Percentiles rank a stretch among this genome's conserved stretches.
Evolutionary conservation across 2,888 invertebrate species (phyloP).

Genomic region (Encarsia formosa): DNA sequence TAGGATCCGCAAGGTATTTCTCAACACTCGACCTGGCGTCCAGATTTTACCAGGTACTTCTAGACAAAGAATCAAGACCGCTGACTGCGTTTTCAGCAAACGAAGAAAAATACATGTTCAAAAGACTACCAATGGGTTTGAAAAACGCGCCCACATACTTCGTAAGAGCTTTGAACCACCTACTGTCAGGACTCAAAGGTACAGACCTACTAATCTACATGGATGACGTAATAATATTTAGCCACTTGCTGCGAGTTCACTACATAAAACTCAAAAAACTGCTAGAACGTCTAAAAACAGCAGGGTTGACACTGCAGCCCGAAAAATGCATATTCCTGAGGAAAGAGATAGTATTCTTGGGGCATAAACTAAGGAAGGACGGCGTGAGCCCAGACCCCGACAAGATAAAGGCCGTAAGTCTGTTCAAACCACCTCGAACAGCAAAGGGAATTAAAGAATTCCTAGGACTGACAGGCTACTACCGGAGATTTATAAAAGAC

Average conservation of each 20-base stretch:
- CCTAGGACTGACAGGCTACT: background rate
- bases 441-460: background rate
- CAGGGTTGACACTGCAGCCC: background rate
- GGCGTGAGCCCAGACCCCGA: background rate
- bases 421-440: background rate
- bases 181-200: background rate
- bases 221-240: background rate
- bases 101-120: background rate
- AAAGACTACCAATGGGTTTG: background rate
- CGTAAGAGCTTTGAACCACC: background rate
- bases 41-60: background rate
- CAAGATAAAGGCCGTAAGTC: background rate
- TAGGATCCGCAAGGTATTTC: background rate
- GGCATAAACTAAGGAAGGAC: background rate
- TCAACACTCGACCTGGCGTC: background rate
- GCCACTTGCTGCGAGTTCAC: background rate
- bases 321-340: slow-evolving; percentile 4
- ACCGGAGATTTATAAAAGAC: background rate
- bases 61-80: background rate
- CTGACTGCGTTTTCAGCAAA: background rate
- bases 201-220: background rate
- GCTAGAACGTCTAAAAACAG: background rate
- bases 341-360: slow-evolving; percentile 1
- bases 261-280: background rate
- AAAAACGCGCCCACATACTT: background rate